Conservation (phyloP, 2,113 vertebrate species). For the Pseudorasbora parva region DNA sequence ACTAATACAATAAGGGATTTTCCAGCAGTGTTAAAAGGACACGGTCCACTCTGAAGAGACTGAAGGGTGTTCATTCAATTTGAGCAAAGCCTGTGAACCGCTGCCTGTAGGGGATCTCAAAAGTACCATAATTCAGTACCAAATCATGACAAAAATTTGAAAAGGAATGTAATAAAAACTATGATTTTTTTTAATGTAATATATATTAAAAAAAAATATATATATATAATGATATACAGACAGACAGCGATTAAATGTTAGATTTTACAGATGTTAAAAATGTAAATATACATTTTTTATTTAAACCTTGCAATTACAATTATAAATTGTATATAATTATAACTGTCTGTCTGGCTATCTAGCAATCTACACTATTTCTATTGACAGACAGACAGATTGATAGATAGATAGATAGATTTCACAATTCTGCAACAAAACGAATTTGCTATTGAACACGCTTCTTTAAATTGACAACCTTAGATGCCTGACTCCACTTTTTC, state of each 20-base stretch:
- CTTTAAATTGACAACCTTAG: not conserved
- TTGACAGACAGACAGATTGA: no score
- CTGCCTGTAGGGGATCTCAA: not conserved
- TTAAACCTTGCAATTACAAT: no score
- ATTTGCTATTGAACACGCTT: not conserved
- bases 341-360: not conserved
- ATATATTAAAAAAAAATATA: not conserved
- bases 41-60: not conserved
- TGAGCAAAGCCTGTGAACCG: not conserved
- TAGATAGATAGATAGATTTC: not conserved
- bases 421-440: not conserved
- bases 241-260: no score
- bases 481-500: not conserved
- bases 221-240: no score
- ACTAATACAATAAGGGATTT: slow-evolving; percentile 29
- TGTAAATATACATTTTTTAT: no score
- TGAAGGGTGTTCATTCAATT: slow-evolving; percentile 13
- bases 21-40: slow-evolving; percentile 32
- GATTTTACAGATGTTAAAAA: no score
- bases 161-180: not conserved
- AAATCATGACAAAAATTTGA: not conserved
- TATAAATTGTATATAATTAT: not conserved
- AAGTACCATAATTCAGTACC: slow-evolving; percentile 1
- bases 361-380: not conserved
- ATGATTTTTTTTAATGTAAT: no score